Base-by-base conservation (phyloP, 2,797 vertebrate genomes). In the Dicrostonyx torquatus region DNA sequence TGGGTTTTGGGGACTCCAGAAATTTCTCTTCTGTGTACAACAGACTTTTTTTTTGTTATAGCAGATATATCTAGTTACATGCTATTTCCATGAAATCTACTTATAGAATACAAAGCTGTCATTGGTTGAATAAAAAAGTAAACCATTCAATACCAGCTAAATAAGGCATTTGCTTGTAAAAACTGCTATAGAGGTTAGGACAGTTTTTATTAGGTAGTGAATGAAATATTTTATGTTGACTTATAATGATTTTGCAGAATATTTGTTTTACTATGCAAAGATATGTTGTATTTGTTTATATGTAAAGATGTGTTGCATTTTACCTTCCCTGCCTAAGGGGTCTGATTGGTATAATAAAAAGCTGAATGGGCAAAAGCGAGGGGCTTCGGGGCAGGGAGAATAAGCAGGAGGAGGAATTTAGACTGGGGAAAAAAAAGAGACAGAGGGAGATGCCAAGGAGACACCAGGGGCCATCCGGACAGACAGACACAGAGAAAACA, bases 111-210 rank as follows among this genome's bases (percentile, higher is more conserved):
- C 31, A 45, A 91, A 95, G 72, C 14, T 70, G 10, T 87, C 29
- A 86, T 93, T 58, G 12, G 31, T 79, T 85, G 31, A 79, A 6
- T n/a, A 68, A 72, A 87, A 94, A 94, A 80, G 11, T 26, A 88
- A 60, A 29, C 40, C 84, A 90, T 55, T 53, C 17, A 43, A n/a
- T 72, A 87, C 13, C 37, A 85, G 66, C 13, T 66, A 87, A 94
- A 58, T 75, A 90, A 93, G 94, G 60, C 62, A 87, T 82, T 82
- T 29, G 34, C 26, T 84, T 45, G 0, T 87, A 88, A 91, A 91
- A 80, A 45, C 64, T 89, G 53, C 82, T 92, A 26, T 48, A 26
- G 13, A 40, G 94, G 87, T 95, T 80, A 89, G 93, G 72, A 53
- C 18, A 89, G 18, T 93, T 58, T 85, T 93, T 29, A 87, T 82